A percentile compares a stretch with the other conserved stretches of the same genome.
phyloP scores from a whole-genome alignment of 35 echinoderm and acorn worm genomes.

The Ptychodera flava region DNA sequence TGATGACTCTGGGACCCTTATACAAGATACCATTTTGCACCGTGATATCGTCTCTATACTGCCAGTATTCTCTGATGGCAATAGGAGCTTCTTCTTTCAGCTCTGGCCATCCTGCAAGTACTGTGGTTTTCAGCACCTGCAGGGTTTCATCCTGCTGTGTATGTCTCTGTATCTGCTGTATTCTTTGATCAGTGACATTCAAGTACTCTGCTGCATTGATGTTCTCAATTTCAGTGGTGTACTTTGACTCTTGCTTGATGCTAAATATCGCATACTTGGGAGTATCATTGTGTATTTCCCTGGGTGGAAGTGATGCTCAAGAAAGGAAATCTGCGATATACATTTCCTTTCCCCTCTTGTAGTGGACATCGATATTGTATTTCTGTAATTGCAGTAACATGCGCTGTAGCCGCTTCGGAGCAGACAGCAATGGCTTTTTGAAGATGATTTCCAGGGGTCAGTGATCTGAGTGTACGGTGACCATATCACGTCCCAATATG shows the following conservation, averaged over 20 bases:
- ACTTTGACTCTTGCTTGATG: no score
- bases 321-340: constrained; percentile 14
- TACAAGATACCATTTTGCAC: constrained; percentile 52
- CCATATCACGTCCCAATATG: constrained; percentile 21
- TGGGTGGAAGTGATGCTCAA: not conserved
- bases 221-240: constrained; percentile 17
- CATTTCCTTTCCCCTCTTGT: constrained; percentile 17
- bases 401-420: not conserved
- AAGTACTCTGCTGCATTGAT: constrained; percentile 20
- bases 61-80: constrained; percentile 57
- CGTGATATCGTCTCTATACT: constrained; percentile 41
- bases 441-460: constrained; percentile 20
- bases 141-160: constrained; percentile 28
- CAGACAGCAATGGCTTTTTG: not conserved
- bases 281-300: no score
- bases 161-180: constrained; percentile 5
- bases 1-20: constrained; percentile 50
- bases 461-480: constrained; percentile 24
- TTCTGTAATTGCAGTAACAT: constrained; percentile 7
- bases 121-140: constrained; percentile 36
- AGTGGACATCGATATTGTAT: not conserved
- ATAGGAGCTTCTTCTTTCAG: constrained; percentile 41
- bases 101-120: constrained; percentile 71
- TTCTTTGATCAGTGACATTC: not conserved
- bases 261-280: no score